Evolutionary conservation across 2,797 vertebrate genomes (phyloP), one percentile per base, ranked within the genome.

Genomic region (Labroides dimidiatus): DNA sequence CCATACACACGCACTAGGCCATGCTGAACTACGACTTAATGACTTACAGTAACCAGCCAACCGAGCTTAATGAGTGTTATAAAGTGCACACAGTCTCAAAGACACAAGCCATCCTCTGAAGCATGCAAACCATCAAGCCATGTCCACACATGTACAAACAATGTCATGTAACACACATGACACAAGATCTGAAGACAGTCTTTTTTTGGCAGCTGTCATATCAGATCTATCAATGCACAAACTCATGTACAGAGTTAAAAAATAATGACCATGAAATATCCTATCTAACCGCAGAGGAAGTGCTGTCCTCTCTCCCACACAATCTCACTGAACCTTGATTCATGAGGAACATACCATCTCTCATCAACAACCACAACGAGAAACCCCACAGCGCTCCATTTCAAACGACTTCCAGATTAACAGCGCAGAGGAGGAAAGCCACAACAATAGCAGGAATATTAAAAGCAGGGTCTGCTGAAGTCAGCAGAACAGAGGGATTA

Each of bases 331-430:
- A 83, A 78, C 78, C 41, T 52, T 27, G 61, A 77, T 72, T 78
- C 75, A 81, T 78, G 77, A 89, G 83, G 60, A 72, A 63, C 76
- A 76, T 66, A 56, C 80, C 72, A 45, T 73, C 72, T 67, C 47
- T 54, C 71, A 73, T 56, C 79, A 72, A 56, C 64, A 58, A 64
- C 61, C 63, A 53, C 85, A 71, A 56, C 70, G 63, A 69, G 66
- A 80, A 81, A 61, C 72, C 83, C 68, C 44, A 33, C 27, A 79
- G 64, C 2, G 12, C 52, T 63, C 55, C 41, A 59, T 84, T 73
- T 90, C 80, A 87, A 82, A 88, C 82, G 48, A 33, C 69, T 64
- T 80, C 69, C 77, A 81, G 68, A 78, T 76, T 75, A 80, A 74
- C 69, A 75, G 64, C 43, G 23, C 55, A 64, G 61, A 5, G 6